These are phyloP conservation scores for Ceraclea dissimilis DNA, from an alignment of 2,888 invertebrate species.

Conservation along the genomic window DNA sequence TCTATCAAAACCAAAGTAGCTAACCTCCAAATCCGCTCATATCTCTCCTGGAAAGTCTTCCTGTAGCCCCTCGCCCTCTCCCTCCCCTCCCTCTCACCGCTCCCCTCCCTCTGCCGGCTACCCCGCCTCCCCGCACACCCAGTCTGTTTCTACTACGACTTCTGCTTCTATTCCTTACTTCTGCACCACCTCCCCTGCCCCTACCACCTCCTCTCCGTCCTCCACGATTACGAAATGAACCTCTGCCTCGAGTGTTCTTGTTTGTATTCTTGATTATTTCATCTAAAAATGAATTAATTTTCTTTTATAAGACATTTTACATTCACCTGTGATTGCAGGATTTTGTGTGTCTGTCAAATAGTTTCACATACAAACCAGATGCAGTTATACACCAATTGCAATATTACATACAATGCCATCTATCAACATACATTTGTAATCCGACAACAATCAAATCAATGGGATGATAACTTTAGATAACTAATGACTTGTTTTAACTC, in stretches of 20 bases:
- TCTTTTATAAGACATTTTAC: background rate
- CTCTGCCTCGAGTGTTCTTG: constrained; percentile 10
- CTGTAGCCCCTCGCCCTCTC: constrained; percentile 7
- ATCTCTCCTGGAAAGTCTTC: constrained; percentile 19
- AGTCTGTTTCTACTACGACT: constrained; percentile 6
- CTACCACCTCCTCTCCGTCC: background rate
- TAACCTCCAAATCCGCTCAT: background rate
- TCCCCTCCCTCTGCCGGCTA: background rate
- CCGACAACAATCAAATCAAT: too few relatives aligned
- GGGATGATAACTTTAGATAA: too few relatives aligned
- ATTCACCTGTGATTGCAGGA: background rate
- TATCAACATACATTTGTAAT: too few relatives aligned
- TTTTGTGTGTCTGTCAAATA: background rate
- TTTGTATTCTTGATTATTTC: constrained; percentile 21
- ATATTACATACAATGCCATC: too few relatives aligned
- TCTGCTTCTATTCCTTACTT: constrained; percentile 2
- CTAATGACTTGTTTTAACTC: too few relatives aligned
- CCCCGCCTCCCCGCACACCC: background rate
- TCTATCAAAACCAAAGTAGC: too few relatives aligned
- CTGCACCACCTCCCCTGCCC: background rate
- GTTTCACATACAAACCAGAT: background rate
- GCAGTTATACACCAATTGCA: too few relatives aligned
- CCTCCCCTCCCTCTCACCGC: background rate
- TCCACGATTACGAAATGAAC: constrained; percentile 6
- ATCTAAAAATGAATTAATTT: constrained; percentile 11